These are phyloP conservation scores for Centropus bengalensis DNA, from an alignment of 2,113 vertebrate species.

Conservation along the genomic window DNA sequence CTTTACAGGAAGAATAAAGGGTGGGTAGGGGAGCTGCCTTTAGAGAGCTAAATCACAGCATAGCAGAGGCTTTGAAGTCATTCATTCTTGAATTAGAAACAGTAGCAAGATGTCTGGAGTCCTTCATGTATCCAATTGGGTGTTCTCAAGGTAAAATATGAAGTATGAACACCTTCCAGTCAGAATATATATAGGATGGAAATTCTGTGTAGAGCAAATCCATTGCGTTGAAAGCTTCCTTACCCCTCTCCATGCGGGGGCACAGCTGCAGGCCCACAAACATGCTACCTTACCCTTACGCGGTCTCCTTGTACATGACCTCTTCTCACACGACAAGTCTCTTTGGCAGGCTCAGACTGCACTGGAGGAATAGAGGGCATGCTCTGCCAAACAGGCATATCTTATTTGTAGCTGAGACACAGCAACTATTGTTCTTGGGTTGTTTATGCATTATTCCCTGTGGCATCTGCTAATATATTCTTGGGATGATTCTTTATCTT, in stretches of 20 bases:
- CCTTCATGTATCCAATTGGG: background rate
- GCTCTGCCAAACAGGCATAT: background rate
- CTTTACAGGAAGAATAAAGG: background rate
- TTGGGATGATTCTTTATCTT: conserved; percentile 17
- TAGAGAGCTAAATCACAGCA: background rate
- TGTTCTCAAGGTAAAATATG: background rate
- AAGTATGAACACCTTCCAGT: background rate
- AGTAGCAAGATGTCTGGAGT: background rate
- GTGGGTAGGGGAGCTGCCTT: background rate
- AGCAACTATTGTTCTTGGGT: conserved; percentile 16
- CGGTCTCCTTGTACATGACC: background rate
- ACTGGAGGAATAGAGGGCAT: background rate
- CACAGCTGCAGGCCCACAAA: background rate
- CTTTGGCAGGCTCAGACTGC: background rate
- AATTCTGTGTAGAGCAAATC: background rate
- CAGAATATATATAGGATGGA: background rate
- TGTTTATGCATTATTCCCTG: conserved; percentile 26
- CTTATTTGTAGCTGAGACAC: background rate
- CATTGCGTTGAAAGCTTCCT: background rate
- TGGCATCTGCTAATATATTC: conserved; percentile 30
- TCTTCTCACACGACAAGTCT: background rate
- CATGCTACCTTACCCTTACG: background rate
- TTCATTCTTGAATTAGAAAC: background rate
- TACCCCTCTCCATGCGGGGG: background rate
- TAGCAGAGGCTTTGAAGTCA: background rate